These are phyloP conservation scores for Nipponia nippon DNA, from an alignment of 2,113 vertebrate genomes.

Conservation along the genomic window DNA sequence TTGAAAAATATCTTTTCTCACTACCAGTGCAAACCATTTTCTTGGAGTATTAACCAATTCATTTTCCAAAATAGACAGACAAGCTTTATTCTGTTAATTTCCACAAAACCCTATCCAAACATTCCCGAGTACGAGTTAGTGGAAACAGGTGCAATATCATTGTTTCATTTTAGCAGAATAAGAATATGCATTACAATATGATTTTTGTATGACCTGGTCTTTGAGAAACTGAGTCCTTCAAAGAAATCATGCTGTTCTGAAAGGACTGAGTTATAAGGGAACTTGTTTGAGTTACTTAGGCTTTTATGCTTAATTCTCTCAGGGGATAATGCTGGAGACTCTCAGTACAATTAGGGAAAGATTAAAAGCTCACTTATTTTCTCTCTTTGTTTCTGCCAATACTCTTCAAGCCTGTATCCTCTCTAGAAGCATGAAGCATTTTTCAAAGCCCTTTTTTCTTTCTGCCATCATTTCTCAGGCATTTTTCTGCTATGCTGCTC, in stretches of 20 bases:
- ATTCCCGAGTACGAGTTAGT: background rate
- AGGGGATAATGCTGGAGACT: constrained; percentile 1
- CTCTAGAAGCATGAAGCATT: background rate
- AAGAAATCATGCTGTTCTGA: background rate
- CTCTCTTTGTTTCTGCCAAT: constrained; percentile 1
- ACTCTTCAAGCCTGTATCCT: constrained; percentile 1
- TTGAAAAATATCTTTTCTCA: background rate
- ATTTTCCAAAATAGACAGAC: background rate
- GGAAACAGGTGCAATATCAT: background rate
- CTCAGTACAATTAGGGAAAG: constrained; percentile 50
- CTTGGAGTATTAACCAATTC: background rate
- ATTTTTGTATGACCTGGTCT: background rate
- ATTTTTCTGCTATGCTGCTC: background rate
- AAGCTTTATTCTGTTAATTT: background rate
- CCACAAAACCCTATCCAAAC: background rate
- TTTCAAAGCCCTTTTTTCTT: constrained; percentile 32
- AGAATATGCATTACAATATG: background rate
- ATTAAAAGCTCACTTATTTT: constrained; percentile 60
- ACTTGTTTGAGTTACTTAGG: constrained; percentile 24
- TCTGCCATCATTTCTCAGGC: background rate
- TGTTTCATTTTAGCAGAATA: background rate
- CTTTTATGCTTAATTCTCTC: constrained; percentile 49
- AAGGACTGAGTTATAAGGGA: background rate
- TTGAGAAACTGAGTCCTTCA: background rate
- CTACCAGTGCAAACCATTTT: background rate